Percentiles rank a stretch among this genome's conserved stretches.
phyloP scores from a whole-genome alignment of 1,140 invertebrate species.

The Pemphigus obesinymphae region DNA sequence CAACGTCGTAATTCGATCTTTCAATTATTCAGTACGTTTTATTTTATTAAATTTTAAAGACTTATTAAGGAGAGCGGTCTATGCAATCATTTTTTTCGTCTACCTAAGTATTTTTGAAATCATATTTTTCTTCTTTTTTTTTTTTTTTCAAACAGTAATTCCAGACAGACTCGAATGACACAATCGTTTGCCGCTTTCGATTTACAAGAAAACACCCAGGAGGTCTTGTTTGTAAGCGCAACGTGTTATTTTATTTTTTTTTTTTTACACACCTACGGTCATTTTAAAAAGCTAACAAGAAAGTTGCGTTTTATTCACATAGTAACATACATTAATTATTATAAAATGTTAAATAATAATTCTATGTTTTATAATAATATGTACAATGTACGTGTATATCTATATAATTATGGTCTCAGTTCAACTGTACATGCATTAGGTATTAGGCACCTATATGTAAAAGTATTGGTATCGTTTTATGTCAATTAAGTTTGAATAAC shows the following conservation, averaged over 20 bases:
- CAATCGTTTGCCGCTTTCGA: neutral
- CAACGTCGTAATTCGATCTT: neutral
- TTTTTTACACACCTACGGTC: neutral
- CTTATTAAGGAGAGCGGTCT: neutral
- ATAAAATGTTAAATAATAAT: neutral
- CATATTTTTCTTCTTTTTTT: neutral
- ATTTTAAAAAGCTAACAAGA: neutral
- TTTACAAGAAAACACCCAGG: slow-evolving; percentile 30
- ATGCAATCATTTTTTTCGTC: neutral
- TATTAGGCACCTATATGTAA: no score
- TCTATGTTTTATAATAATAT: neutral
- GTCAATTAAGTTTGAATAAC: no score
- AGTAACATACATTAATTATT: neutral
- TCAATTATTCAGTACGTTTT: neutral
- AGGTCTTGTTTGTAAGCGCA: slow-evolving; percentile 11
- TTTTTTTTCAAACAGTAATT: neutral
- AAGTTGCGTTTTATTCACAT: neutral
- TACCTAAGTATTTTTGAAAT: neutral
- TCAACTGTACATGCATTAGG: no score
- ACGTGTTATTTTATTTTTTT: neutral
- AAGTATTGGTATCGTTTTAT: no score
- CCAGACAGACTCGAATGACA: slow-evolving; percentile 20
- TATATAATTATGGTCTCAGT: no score
- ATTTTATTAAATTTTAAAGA: neutral
- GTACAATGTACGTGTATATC: no score